Base-by-base conservation (phyloP, 92 coral and sea anemone species). In the Phenganax subtilis region DNA sequence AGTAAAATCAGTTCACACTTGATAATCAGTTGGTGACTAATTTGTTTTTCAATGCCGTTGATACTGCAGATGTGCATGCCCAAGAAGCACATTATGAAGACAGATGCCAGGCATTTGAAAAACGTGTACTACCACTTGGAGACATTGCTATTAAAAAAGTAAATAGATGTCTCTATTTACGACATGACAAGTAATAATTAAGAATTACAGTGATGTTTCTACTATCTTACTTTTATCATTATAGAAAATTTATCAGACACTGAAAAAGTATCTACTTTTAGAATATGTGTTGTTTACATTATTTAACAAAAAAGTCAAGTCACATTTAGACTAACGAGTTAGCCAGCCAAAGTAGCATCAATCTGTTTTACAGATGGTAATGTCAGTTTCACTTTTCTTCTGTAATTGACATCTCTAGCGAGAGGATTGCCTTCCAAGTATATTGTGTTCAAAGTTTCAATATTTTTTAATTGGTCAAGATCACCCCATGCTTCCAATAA, bases 361-460 rank as follows among this genome's bases (percentile, higher is more conserved):
- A 96, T 90, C 82, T 96, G 97, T 56, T 89, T 92, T 25, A 96
- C 83, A 37, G 77, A 87, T 14, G 99, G 99, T 47, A 96, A 56
- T 20, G 97, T 93, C 10, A 96, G 99, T 80, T 89, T 96, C 27
- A 96, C 90, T 85, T 96, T 96, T 76, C 99, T 87, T 68, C 99
- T 86, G 89, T 96, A 96, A 15, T 88, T 85, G 14, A 91, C 72
- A 81, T 96, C 96, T 17, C 81, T 78, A 84, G 89, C 91, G 28
- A 96, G 84, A 28, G 97, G 97, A 64, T 96, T 96, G 64, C 99
- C 87, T 79, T 96, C 99, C 81, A 96, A 80, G 83, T 96, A 96
- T 8, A 96, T 77, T 10, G 99, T 96, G 60, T 77, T 77, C 2
- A 96, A 89, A 51, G 91, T 96, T 31, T 84, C 74, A 57, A 91